A percentile compares a stretch with the other conserved stretches of the same genome.
Conservation (phyloP, 2,113 vertebrate species). For the Hippocampus barbouri region DNA sequence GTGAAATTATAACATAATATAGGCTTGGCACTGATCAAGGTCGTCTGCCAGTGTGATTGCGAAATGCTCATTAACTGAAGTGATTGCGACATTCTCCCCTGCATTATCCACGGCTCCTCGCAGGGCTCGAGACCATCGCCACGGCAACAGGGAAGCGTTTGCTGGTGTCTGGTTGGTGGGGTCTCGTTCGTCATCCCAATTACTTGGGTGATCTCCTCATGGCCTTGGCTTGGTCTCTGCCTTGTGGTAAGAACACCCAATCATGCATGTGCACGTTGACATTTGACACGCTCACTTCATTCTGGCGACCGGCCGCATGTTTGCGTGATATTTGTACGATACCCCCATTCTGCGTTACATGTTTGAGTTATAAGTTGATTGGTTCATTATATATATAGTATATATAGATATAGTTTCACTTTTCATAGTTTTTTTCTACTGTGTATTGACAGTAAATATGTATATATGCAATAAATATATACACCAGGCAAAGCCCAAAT, state of each 20-base stretch:
- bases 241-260: conserved; percentile 78
- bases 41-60: not conserved
- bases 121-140: conserved; percentile 82
- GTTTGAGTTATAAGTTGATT: no score
- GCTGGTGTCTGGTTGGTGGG: conserved; percentile 90
- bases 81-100: conserved; percentile 2
- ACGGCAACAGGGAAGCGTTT: conserved; percentile 83
- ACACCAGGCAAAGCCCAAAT: no score
- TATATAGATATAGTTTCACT: no score
- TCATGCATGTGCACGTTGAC: not conserved
- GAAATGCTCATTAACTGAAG: conserved; percentile 4
- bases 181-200: conserved; percentile 86
- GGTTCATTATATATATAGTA: no score
- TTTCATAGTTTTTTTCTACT: no score
- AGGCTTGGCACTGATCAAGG: not conserved
- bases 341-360: no score
- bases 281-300: not conserved
- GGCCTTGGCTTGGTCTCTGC: conserved; percentile 89
- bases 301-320: no score
- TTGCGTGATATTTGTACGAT: no score
- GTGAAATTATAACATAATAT: not conserved
- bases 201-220: conserved; percentile 88
- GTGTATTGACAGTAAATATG: no score
- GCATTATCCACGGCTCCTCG: not conserved
- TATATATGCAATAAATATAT: no score